Base-by-base conservation (phyloP, 1,140 invertebrate species). In the Copidosoma floridanum region DNA sequence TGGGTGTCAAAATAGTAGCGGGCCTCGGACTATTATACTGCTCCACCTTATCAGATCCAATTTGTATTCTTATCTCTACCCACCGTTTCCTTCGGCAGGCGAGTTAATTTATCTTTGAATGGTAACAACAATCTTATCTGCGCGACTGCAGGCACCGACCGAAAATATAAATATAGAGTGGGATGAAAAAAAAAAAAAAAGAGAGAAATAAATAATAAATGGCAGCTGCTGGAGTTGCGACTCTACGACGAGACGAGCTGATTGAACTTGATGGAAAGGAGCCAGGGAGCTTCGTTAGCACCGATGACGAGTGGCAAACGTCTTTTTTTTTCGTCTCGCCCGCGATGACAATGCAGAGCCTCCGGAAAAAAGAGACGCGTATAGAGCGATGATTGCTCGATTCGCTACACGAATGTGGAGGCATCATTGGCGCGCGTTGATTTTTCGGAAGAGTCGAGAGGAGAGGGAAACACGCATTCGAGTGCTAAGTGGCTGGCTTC, bases 201-300 rank as follows among this genome's bases (percentile, higher is more conserved):
- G 23, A 18, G 18, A 29, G 14, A 48, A 27, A n/a, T 16, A n/a
- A n/a, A n/a, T n/a, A n/a, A 38, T 43, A n/a, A n/a, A n/a, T 14
- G 24, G 24, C 16, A 43, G 38, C 16, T 40, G 12, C 38, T 26
- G 4, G 24, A 8, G 44, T 26, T n/a, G n/a, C 44, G 44, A n/a
- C n/a, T n/a, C n/a, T n/a, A n/a, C n/a, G n/a, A n/a, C n/a, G 44
- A 7, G n/a, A 2, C 47, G 47, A 21, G 41, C 44, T 56, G 27
- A 46, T 56, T 41, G 41, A 46, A n/a, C 27, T 56, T 56, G 41
- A 46, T 35, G 11, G 26, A 44, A 35, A 24, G 11, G 38, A 56
- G 53, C 46, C 41, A 50, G 29, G n/a, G n/a, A 57, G 55, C 46
- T 57, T 58, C 38, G 27, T 58, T 58, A 58, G 14, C 12, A 26